Evolutionary conservation across 2,888 invertebrate genomes (phyloP).

Genomic region (Anticlea derivata): DNA sequence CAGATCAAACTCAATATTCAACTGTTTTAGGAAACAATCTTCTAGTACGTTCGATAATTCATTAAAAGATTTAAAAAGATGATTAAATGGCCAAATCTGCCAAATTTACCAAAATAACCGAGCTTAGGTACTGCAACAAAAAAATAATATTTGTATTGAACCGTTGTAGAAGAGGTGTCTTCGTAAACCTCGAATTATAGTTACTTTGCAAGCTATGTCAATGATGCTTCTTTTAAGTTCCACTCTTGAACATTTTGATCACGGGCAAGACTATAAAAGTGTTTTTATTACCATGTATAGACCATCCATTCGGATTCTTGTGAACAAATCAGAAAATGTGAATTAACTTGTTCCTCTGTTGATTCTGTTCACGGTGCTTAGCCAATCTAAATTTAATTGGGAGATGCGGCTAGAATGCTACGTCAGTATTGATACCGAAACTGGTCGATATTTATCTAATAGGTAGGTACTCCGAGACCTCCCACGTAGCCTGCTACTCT

Average conservation of each 20-base stretch:
- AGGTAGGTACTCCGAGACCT: slow-evolving; percentile 44
- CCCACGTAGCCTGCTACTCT: slow-evolving; percentile 52
- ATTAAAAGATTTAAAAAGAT: no score
- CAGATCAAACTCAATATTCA: no score
- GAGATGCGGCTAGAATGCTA: slow-evolving; percentile 23
- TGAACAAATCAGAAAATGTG: slow-evolving; percentile 15
- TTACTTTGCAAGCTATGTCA: no score
- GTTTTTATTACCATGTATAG: slow-evolving; percentile 10
- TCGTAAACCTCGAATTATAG: not conserved
- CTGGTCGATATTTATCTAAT: slow-evolving; percentile 36
- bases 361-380: slow-evolving; percentile 7
- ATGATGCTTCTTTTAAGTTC: not conserved
- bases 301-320: slow-evolving; percentile 9
- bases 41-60: no score
- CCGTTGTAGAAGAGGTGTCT: no score
- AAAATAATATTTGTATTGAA: no score
- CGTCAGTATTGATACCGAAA: slow-evolving; percentile 31
- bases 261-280: slow-evolving; percentile 10
- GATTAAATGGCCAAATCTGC: no score
- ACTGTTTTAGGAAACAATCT: no score
- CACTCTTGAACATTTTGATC: slow-evolving; percentile 1
- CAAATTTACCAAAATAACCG: no score
- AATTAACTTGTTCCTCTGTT: slow-evolving; percentile 13
- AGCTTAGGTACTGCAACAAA: no score
- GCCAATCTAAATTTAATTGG: slow-evolving; percentile 20